phyloP scores from a whole-genome alignment of 2,113 vertebrate species.

The Megalops atlanticus region DNA sequence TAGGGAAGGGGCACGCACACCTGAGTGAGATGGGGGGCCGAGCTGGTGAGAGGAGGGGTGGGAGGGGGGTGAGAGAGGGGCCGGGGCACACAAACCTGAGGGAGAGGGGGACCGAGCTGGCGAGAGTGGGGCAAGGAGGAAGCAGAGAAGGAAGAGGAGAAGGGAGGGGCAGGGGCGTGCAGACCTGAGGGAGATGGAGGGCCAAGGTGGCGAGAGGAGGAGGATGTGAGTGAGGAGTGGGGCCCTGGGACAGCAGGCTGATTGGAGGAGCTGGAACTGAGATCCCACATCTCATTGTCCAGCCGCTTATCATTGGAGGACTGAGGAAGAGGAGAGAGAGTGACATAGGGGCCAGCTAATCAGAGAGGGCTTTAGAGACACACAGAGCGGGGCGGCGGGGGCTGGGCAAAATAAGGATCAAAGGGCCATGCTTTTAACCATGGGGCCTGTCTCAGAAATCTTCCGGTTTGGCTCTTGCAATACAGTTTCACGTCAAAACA shows the following conservation, averaged over 20 bases:
- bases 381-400: not conserved
- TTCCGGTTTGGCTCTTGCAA: not conserved
- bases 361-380: not conserved
- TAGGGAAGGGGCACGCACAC: too few relatives aligned
- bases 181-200: not conserved
- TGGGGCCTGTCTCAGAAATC: not conserved
- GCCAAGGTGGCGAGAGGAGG: not conserved
- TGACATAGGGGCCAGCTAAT: conserved; percentile 31
- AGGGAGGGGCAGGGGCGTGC: not conserved
- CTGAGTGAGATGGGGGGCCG: too few relatives aligned
- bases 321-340: conserved; percentile 32
- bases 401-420: not conserved
- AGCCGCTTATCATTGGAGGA: conserved; percentile 58
- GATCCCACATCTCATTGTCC: conserved; percentile 81
- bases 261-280: conserved; percentile 74
- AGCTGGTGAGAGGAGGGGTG: not conserved
- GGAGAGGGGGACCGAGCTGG: too few relatives aligned
- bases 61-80: too few relatives aligned
- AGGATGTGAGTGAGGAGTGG: not conserved
- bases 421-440: not conserved
- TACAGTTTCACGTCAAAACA: not conserved
- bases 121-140: not conserved
- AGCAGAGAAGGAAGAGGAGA: conserved; percentile 38
- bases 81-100: not conserved
- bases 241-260: conserved; percentile 33